phyloP scores from a whole-genome alignment of 2,888 invertebrate species.

The Phymatocera aterrima region DNA sequence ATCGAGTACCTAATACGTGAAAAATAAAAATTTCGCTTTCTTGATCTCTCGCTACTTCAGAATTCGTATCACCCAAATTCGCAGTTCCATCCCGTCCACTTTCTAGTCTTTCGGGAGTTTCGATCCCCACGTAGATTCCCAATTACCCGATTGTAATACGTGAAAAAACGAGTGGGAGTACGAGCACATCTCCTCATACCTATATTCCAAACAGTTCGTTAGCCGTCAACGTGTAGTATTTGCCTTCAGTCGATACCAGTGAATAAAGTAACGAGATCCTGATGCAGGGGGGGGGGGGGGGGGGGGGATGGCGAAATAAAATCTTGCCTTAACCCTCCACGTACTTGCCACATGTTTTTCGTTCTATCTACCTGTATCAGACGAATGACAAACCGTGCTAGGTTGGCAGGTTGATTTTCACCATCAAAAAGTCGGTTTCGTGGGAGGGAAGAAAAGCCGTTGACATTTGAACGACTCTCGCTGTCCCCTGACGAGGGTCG shows the following conservation, averaged over 20 bases:
- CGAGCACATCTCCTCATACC: background rate
- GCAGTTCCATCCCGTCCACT: too few relatives aligned
- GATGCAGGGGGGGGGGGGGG: background rate
- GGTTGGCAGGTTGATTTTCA: constrained; percentile 14
- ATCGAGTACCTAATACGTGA: too few relatives aligned
- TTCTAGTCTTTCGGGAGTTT: too few relatives aligned
- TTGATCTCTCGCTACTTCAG: too few relatives aligned
- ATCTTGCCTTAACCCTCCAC: constrained; percentile 4
- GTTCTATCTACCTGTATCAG: background rate
- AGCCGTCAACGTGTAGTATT: background rate
- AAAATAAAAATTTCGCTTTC: too few relatives aligned
- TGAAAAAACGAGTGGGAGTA: background rate
- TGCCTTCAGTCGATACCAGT: background rate
- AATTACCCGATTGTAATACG: too few relatives aligned
- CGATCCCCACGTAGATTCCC: too few relatives aligned
- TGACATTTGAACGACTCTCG: background rate
- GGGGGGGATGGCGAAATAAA: background rate
- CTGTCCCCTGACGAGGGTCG: constrained; percentile 29
- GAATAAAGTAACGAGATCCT: background rate
- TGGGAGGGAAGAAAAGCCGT: background rate
- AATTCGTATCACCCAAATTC: too few relatives aligned
- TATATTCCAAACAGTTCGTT: background rate
- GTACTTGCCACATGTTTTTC: background rate
- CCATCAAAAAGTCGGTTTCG: constrained; percentile 2
- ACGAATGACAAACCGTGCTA: background rate